Evolutionary conservation across 2,797 vertebrate genomes (phyloP).

Genomic region (Sebastiscus albofasciatus): DNA sequence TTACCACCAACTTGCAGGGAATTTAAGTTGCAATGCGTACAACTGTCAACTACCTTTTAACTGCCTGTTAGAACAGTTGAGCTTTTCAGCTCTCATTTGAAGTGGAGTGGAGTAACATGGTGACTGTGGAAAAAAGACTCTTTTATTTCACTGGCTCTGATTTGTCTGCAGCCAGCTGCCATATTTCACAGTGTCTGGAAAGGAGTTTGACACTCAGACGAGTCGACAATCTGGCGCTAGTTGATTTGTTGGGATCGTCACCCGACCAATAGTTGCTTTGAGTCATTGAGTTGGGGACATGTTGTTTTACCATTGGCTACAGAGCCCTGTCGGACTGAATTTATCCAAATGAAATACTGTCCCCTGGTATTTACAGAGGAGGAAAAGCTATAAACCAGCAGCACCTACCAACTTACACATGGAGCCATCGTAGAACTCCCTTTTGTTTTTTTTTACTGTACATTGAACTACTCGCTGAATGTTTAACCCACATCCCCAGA

Average conservation of each 20-base stretch:
- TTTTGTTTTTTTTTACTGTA: conserved; percentile 2
- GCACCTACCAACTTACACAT: conserved; percentile 32
- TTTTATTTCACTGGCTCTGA: neutral
- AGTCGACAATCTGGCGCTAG: neutral
- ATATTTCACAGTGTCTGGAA: conserved; percentile 21
- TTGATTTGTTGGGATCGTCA: neutral
- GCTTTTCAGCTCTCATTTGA: neutral
- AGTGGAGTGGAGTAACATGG: neutral
- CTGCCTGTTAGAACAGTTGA: neutral
- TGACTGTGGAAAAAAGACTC: neutral
- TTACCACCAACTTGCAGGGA: neutral
- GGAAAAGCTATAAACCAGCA: conserved; percentile 42
- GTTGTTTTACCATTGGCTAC: conserved; percentile 9
- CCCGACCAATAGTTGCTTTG: neutral
- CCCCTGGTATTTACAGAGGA: conserved; percentile 56
- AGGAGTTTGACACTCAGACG: neutral
- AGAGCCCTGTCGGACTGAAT: conserved; percentile 2
- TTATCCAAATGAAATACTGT: conserved; percentile 46
- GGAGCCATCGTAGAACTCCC: conserved; percentile 32
- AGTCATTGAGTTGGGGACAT: neutral
- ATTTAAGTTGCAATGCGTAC: too few species aligned
- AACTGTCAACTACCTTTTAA: neutral
- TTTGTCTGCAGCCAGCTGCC: conserved; percentile 31
- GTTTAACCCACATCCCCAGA: neutral
- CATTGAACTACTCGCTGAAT: conserved; percentile 9